Conservation (phyloP, 2,113 vertebrate species). For the Harpagus bidentatus region DNA sequence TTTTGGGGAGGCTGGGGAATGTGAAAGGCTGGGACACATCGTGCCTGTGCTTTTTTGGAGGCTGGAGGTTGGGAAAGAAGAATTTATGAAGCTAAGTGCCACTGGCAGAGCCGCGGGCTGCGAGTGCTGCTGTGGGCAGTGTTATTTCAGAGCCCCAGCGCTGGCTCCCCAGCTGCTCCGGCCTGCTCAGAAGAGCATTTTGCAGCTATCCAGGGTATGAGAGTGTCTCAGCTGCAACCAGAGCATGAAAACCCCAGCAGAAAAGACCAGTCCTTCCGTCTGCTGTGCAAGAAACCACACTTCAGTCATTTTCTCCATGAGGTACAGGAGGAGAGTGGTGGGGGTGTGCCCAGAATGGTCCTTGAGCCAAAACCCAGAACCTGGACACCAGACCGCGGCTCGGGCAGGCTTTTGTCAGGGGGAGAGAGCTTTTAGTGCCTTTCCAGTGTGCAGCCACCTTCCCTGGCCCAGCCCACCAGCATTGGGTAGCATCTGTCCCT, state of each 20-base stretch:
- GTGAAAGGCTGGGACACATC: too few relatives aligned
- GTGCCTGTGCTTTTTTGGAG: neutral
- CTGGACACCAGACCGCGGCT: too few relatives aligned
- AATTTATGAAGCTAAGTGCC: neutral
- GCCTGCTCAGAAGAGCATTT: too few relatives aligned
- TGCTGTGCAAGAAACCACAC: neutral
- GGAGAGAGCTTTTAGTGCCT: neutral
- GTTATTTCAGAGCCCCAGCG: too few relatives aligned
- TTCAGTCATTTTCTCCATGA: neutral
- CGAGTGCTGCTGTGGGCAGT: neutral
- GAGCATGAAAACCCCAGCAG: neutral
- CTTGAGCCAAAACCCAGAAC: neutral
- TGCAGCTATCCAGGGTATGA: too few relatives aligned
- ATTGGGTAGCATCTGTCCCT: neutral
- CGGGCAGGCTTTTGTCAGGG: too few relatives aligned
- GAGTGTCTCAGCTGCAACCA: neutral
- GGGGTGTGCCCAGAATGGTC: rapidly evolving
- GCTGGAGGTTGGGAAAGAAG: neutral
- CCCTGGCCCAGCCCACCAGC: neutral
- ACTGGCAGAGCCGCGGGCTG: neutral
- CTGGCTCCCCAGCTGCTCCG: neutral
- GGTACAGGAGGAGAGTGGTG: neutral
- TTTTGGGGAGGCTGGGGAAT: neutral
- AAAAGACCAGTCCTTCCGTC: neutral
- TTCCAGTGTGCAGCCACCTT: neutral